Conservation (phyloP, 2,888 invertebrate genomes). For the Mechanitis mazaeus region DNA sequence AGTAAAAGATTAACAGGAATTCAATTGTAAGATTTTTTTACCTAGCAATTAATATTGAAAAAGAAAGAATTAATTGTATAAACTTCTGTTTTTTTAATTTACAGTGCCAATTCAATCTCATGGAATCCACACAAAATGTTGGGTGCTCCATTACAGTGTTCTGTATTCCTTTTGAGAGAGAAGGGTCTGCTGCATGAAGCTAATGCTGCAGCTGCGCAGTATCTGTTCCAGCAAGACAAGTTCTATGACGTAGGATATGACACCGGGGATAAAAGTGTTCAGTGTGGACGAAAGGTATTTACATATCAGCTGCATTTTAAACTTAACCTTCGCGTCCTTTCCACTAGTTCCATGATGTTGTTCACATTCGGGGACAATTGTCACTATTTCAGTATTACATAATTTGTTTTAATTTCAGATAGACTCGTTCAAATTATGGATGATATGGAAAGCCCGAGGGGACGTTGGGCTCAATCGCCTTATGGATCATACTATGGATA, state of each 20-base stretch:
- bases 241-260: constrained; percentile 88
- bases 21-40: constrained; percentile 66
- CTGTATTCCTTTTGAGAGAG: constrained; percentile 80
- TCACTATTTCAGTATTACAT: neutral
- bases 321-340: too few species aligned
- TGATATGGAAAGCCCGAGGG: constrained; percentile 92
- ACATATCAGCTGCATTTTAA: neutral
- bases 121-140: constrained; percentile 94
- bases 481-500: constrained; percentile 80
- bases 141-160: constrained; percentile 87
- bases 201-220: constrained; percentile 84
- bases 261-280: constrained; percentile 91
- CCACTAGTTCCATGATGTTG: too few species aligned
- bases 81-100: constrained; percentile 26
- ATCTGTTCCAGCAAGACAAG: constrained; percentile 90
- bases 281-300: constrained; percentile 90
- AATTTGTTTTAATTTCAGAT: constrained; percentile 57
- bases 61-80: too few species aligned
- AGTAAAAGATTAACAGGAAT: constrained; percentile 79
- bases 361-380: too few species aligned
- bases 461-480: constrained; percentile 75
- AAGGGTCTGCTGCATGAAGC: constrained; percentile 79
- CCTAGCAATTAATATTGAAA: too few species aligned
- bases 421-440: constrained; percentile 94
- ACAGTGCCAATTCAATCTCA: constrained; percentile 84